phyloP scores from a whole-genome alignment of 1,140 invertebrate species.

The Gyrodactylus bullatarudis region DNA sequence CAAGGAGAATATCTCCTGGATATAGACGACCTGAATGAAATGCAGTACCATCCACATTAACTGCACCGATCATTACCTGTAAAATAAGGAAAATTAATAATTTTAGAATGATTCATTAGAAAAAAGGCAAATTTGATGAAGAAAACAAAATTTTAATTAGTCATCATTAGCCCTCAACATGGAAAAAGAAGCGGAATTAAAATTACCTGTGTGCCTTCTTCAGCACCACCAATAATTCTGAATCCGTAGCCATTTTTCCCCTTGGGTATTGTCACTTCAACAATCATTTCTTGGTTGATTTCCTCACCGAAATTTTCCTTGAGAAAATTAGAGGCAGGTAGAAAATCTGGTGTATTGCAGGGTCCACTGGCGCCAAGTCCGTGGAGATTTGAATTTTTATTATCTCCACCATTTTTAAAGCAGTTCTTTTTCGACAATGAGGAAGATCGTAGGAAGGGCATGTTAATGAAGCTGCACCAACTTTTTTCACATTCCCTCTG shows the following conservation, averaged over 20 bases:
- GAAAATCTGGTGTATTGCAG: neutral
- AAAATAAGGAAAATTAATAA: constrained; percentile 1
- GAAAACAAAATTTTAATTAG: neutral
- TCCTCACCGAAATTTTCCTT: no score
- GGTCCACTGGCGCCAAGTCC: neutral
- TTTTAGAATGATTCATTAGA: neutral
- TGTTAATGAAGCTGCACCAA: no score
- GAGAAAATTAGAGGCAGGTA: neutral
- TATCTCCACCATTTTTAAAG: no score
- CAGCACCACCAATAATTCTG: constrained; percentile 81
- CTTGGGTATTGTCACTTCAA: neutral
- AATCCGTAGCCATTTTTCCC: constrained; percentile 61
- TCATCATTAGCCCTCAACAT: neutral
- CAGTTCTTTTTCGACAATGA: no score
- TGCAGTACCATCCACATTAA: constrained; percentile 60
- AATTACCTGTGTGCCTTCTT: constrained; percentile 59
- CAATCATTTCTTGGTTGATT: neutral
- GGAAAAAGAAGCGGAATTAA: neutral
- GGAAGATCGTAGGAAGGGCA: no score
- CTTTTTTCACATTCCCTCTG: no score
- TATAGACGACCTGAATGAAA: constrained; percentile 47
- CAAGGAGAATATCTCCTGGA: constrained; percentile 55
- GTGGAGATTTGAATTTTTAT: no score
- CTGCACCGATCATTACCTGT: constrained; percentile 56
- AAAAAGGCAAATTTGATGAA: no score